Evolutionary conservation across 2,797 vertebrate species (phyloP), one percentile per base, ranked within the genome.

Genomic region (Cuniculus paca): DNA sequence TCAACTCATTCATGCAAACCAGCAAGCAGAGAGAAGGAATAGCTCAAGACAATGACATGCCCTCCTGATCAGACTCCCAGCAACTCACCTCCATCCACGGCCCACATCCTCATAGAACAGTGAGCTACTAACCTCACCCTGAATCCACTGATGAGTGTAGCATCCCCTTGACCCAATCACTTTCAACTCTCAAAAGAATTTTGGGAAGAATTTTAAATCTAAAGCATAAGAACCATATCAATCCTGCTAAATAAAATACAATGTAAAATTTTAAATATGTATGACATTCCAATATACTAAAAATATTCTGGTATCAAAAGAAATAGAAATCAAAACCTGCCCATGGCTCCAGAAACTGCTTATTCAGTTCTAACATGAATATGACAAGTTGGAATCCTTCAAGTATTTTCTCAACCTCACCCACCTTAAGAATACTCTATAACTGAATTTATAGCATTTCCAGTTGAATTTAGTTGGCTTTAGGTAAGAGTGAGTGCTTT

Each of bases 401-500:
- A 50, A 48, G 3, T 58, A 31, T 11, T 61, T 52, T 42, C 5
- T 60, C 39, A 63, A 3, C 24, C 9, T 19, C 2, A 68, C 4
- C 1, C 26, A 19, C 36, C 58, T 28, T 7, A 45, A 34, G 12
- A 82, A 17, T 94, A 31, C 14, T 31, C 19, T 63, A 63, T 2
- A 84, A 26, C 1, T 95, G 84, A 95, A 97, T 96, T 74, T 95
- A 6, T 87, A 97, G 6, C 74, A 36, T 94, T 97, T 97, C 77
- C 58, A 39, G 95, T 97, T 93, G 39, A 14, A 87, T 97, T 94
- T 93, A 96, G 97, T 42, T 86, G 36, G 24, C 24, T 86, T 50
- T 88, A 96, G 80, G 96, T 54, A 92, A 96, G 86, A 97, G 34
- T 95, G 81, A 97, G n/a, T 78, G 92, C 88, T 79, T 94, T 91